Conservation (phyloP, 2,888 invertebrate species). For the Anarsia innoxiella region DNA sequence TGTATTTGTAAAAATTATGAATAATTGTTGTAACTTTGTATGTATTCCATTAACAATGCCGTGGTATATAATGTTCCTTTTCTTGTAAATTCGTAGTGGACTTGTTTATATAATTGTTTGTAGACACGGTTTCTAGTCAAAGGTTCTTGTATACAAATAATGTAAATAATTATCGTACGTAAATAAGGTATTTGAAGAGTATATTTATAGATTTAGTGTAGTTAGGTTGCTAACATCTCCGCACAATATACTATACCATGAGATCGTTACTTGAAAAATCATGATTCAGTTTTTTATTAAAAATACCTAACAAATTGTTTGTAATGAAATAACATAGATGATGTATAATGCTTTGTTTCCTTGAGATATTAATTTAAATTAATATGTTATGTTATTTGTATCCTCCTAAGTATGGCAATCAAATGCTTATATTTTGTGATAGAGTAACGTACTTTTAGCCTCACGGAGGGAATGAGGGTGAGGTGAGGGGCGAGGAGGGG, state of each 20-base stretch:
- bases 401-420: not conserved
- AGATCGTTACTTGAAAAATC: constrained; percentile 13
- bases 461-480: not conserved
- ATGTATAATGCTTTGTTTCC: too few relatives aligned
- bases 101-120: constrained; percentile 42
- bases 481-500: not conserved
- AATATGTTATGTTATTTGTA: too few relatives aligned
- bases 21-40: too few relatives aligned
- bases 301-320: too few relatives aligned
- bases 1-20: too few relatives aligned
- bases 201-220: constrained; percentile 20
- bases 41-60: too few relatives aligned
- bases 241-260: constrained; percentile 50
- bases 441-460: not conserved
- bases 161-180: constrained; percentile 50
- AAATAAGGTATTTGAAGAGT: constrained; percentile 28
- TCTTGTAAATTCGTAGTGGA: constrained; percentile 41
- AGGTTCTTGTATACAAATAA: constrained; percentile 61
- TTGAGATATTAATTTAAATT: too few relatives aligned
- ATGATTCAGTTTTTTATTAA: too few relatives aligned
- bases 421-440: too few relatives aligned
- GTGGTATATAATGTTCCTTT: constrained; percentile 26
- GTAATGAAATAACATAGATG: too few relatives aligned
- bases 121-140: constrained; percentile 69
- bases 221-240: constrained; percentile 52